A percentile compares a stretch with the other conserved stretches of the same genome.
phyloP scores from a whole-genome alignment of 1,140 invertebrate genomes.

The Euura saliciscinereae region DNA sequence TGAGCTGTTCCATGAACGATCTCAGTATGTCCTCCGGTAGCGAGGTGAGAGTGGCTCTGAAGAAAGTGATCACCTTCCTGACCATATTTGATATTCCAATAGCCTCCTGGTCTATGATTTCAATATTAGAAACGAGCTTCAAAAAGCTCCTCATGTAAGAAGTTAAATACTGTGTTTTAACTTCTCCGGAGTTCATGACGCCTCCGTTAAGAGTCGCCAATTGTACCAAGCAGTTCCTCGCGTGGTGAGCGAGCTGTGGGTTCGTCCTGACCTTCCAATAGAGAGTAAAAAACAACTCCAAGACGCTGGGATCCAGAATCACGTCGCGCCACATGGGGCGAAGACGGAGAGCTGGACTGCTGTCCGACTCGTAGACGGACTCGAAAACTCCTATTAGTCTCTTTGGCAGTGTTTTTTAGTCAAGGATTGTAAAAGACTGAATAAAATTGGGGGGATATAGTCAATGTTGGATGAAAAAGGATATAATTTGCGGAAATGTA shows the following conservation, averaged over 20 bases:
- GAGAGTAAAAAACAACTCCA: slow-evolving; percentile 82
- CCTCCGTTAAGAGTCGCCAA: slow-evolving; percentile 76
- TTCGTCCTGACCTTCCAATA: slow-evolving; percentile 82
- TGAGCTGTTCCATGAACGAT: slow-evolving; percentile 68
- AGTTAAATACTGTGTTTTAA: slow-evolving; percentile 72
- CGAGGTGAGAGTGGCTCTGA: slow-evolving; percentile 53
- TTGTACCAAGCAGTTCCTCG: slow-evolving; percentile 81
- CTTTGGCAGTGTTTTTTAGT: slow-evolving; percentile 65
- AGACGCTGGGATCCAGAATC: slow-evolving; percentile 74
- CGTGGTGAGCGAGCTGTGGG: slow-evolving; percentile 75
- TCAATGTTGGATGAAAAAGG: slow-evolving; percentile 55
- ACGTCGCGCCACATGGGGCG: slow-evolving; percentile 74
- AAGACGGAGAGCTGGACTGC: slow-evolving; percentile 68
- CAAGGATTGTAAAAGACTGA: slow-evolving; percentile 48
- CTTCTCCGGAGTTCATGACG: slow-evolving; percentile 66
- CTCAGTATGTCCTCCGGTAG: slow-evolving; percentile 62
- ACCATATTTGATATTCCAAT: slow-evolving; percentile 73
- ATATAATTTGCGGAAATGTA: slow-evolving; percentile 71
- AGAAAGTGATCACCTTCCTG: slow-evolving; percentile 69
- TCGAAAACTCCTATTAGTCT: slow-evolving; percentile 76
- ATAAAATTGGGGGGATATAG: slow-evolving; percentile 13
- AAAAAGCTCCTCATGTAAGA: slow-evolving; percentile 75
- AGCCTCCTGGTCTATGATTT: slow-evolving; percentile 68
- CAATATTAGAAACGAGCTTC: slow-evolving; percentile 69
- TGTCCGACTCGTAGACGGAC: slow-evolving; percentile 70